Evolutionary conservation across 2,888 invertebrate species (phyloP), one percentile per base, ranked within the genome.

Genomic region (Phengaris arion): DNA sequence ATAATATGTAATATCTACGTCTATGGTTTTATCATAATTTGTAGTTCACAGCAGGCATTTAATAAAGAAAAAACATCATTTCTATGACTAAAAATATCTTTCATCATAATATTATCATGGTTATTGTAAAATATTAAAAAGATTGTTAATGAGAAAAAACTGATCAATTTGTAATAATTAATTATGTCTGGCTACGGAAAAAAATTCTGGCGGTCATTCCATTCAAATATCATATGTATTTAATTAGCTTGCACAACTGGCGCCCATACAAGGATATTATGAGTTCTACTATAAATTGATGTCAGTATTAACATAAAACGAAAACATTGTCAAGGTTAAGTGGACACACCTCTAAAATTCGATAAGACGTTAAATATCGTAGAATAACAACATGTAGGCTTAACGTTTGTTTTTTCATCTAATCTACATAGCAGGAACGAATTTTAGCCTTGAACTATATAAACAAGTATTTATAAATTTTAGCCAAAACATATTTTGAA

Each of bases 381-480:
- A 35, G 35, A 12, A 64, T 12, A 64, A 64, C 35, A 64, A 13
- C 13, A 64, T 13, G 22, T 59, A 59, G 59, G 9, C 35, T 35
- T 35, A 64, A 64, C 2, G 64, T 12, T 35, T 12, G 64, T 64
- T 64, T 48, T 48, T 48, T 69, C n/a, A 15, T 69, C 54, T 35
- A 52, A 72, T 72, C 54, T 54, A 22, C 72, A 72, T 72, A 72
- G 35, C 72, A 72, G 72, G 72, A 72, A 72, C 51, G n/a, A 70
- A 70, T 70, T 72, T 72, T 12, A 54, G 35, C 72, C 72, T 72
- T 72, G 72, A 72, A 54, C 72, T 72, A 72, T 54, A 72, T 72
- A 72, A 72, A 35, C 54, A 72, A 13, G 22, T 69, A 69, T 70
- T 48, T 70, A 52, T 52, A 52, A 22, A 22, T 70, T 72, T 52